Conservation (phyloP, 2,888 invertebrate species). For the Adelognathus sp. region DNA sequence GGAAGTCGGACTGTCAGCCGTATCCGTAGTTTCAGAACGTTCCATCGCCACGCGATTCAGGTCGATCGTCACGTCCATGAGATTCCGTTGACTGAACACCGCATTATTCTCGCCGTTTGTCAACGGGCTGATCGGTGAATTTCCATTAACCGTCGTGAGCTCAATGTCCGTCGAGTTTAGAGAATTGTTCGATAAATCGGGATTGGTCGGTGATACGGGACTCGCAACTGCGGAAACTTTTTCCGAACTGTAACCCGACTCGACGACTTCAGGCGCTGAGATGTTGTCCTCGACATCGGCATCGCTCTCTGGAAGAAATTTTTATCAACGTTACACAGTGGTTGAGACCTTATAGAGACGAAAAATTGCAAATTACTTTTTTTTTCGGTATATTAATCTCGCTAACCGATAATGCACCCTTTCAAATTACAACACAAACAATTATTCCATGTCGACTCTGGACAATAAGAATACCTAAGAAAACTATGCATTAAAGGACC, state of each 20-base stretch:
- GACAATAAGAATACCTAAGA: no score
- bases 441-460: no score
- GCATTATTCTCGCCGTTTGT: constrained; percentile 17
- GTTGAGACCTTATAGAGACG: no score
- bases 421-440: no score
- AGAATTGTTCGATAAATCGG: constrained; percentile 42
- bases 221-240: constrained; percentile 83
- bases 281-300: constrained; percentile 92
- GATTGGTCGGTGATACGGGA: constrained; percentile 79
- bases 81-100: not conserved
- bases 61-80: constrained; percentile 26
- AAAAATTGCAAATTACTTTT: no score
- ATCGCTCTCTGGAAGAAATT: constrained; percentile 85
- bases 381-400: no score
- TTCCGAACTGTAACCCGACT: constrained; percentile 87
- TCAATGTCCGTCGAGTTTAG: constrained; percentile 21
- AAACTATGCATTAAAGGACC: no score
- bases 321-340: not conserved
- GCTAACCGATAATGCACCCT: no score
- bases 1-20: constrained; percentile 44
- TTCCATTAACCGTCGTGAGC: constrained; percentile 40
- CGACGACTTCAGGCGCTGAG: constrained; percentile 82
- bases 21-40: constrained; percentile 28
- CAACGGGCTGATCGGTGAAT: constrained; percentile 30
- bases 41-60: constrained; percentile 11